Evolutionary conservation across 2,113 vertebrate genomes (phyloP).

Genomic region (Acrocephalus arundinaceus): DNA sequence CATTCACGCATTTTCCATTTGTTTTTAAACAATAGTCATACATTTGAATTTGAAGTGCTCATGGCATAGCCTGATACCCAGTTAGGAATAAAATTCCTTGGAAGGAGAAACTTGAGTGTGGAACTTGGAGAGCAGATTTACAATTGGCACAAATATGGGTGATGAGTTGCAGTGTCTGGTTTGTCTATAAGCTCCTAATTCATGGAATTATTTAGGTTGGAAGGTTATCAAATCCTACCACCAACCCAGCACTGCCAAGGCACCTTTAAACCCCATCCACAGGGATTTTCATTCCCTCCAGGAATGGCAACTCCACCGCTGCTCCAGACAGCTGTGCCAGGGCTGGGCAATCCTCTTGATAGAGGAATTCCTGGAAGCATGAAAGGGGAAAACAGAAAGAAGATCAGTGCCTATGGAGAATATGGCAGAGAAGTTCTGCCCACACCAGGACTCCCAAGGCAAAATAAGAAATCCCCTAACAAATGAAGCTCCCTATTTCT

Average conservation of each 20-base stretch:
- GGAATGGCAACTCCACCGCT: not conserved
- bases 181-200: not conserved
- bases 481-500: not conserved
- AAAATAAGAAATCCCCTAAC: not conserved
- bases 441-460: not conserved
- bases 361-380: not conserved
- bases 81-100: not conserved
- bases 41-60: not conserved
- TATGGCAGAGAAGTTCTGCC: not conserved
- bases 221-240: not conserved
- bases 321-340: not conserved
- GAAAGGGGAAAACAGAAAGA: not conserved
- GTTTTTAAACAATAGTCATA: not conserved
- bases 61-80: not conserved
- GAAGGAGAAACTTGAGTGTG: not conserved
- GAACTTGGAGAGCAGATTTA: not conserved
- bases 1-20: not conserved
- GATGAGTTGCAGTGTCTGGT: not conserved
- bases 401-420: not conserved
- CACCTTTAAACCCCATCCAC: not conserved
- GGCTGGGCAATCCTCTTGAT: not conserved
- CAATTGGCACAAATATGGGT: not conserved
- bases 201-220: not conserved
- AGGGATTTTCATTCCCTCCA: not conserved
- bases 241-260: not conserved